Conservation (phyloP, 2,888 invertebrate species). For the Drosophila borealis region DNA sequence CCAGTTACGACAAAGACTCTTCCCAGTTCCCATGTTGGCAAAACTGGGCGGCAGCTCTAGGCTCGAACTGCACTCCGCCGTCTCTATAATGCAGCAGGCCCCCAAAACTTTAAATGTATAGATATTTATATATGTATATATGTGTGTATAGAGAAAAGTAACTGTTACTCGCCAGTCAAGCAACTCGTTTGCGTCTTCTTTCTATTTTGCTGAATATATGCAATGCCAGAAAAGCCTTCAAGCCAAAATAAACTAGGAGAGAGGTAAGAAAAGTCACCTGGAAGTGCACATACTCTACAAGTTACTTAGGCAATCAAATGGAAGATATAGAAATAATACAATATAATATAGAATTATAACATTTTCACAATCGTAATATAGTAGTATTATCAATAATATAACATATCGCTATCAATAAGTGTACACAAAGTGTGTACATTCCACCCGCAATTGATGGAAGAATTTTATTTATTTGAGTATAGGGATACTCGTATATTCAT, state of each 20-base stretch:
- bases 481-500: too few species aligned
- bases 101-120: slow-evolving; percentile 50
- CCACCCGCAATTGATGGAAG: too few species aligned
- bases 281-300: slow-evolving; percentile 25
- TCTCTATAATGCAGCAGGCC: slow-evolving; percentile 38
- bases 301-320: not conserved
- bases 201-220: slow-evolving; percentile 64
- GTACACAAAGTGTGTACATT: too few species aligned
- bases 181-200: slow-evolving; percentile 77
- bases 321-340: not conserved
- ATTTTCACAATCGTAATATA: too few species aligned
- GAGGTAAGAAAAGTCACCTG: too few species aligned
- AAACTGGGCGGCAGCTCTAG: slow-evolving; percentile 36
- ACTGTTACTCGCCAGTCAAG: slow-evolving; percentile 69
- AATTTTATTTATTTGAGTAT: too few species aligned
- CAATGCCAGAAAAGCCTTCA: slow-evolving; percentile 34
- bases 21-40: slow-evolving; percentile 44
- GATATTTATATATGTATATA: slow-evolving; percentile 24
- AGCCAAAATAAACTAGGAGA: slow-evolving; percentile 30
- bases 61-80: slow-evolving; percentile 21
- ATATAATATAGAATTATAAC: too few species aligned
- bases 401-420: too few species aligned
- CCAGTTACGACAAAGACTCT: slow-evolving; percentile 48
- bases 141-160: slow-evolving; percentile 62
- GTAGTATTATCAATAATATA: too few species aligned